A percentile compares a stretch with the other conserved stretches of the same genome.
phyloP scores from a whole-genome alignment of 2,113 vertebrate species.

The Sprattus sprattus region DNA sequence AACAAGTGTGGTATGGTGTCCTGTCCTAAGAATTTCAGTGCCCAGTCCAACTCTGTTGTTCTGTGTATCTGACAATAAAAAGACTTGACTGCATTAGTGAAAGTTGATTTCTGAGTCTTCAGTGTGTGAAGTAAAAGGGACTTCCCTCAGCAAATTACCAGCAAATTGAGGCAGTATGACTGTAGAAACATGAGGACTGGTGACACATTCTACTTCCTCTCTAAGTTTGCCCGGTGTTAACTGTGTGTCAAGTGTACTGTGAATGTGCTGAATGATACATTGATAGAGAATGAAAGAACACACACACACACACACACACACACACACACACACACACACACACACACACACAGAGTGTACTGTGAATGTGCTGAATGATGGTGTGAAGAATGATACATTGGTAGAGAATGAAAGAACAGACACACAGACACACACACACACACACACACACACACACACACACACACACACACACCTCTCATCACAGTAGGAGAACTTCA shows the following conservation, averaged over 20 bases:
- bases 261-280: too few relatives aligned
- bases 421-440: background rate
- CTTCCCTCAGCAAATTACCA: background rate
- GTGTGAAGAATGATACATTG: background rate
- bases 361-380: background rate
- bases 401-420: too few relatives aligned
- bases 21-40: too few relatives aligned
- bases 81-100: background rate
- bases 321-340: too few relatives aligned
- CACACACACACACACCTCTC: constrained; percentile 80
- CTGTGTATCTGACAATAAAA: too few relatives aligned
- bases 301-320: too few relatives aligned
- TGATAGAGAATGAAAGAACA: too few relatives aligned
- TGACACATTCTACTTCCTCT: background rate
- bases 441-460: constrained; percentile 60
- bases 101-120: background rate
- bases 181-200: background rate
- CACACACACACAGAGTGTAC: background rate
- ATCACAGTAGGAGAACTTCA: constrained; percentile 99
- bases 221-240: background rate
- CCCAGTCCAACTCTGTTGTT: too few relatives aligned
- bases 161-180: background rate
- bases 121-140: background rate
- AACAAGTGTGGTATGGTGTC: too few relatives aligned
- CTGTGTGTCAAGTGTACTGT: background rate